A percentile compares a stretch with the other conserved stretches of the same genome.
phyloP scores from a whole-genome alignment of 2,113 vertebrate genomes.

The rat (Rattus norvegicus) region DNA sequence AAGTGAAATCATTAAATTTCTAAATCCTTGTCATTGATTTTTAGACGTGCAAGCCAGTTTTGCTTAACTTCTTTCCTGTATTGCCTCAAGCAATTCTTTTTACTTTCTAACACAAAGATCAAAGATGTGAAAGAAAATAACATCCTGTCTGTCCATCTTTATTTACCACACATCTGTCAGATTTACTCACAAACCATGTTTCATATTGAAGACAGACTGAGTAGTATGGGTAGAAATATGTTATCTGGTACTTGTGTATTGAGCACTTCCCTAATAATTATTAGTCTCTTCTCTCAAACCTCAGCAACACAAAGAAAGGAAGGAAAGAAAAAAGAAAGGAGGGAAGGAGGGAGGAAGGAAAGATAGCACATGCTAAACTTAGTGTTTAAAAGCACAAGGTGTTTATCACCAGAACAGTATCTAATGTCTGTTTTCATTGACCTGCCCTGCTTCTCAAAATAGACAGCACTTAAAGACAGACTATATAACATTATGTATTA shows the following conservation, averaged over 20 bases:
- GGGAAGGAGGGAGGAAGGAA: neutral
- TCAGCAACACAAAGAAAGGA: neutral
- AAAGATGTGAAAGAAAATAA: neutral
- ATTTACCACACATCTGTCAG: neutral
- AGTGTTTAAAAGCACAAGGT: neutral
- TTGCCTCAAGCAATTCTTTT: neutral
- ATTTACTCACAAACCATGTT: neutral
- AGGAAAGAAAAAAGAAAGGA: too few relatives aligned
- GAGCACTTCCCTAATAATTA: neutral
- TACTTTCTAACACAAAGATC: neutral
- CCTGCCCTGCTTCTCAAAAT: neutral
- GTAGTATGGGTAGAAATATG: neutral
- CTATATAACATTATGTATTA: neutral
- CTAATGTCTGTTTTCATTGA: neutral
- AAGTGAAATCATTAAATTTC: neutral
- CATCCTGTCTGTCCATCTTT: neutral
- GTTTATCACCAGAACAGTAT: neutral
- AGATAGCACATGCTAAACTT: neutral
- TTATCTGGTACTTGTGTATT: neutral
- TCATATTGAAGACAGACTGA: slow-evolving; percentile 3
- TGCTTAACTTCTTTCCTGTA: neutral
- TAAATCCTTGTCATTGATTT: neutral
- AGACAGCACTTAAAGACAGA: neutral
- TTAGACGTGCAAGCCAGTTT: neutral
- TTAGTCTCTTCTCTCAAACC: neutral